A percentile compares a stretch with the other conserved stretches of the same genome.
These are phyloP conservation scores for Apus apus DNA, from an alignment of 2,113 vertebrate species.

Conservation along the genomic window DNA sequence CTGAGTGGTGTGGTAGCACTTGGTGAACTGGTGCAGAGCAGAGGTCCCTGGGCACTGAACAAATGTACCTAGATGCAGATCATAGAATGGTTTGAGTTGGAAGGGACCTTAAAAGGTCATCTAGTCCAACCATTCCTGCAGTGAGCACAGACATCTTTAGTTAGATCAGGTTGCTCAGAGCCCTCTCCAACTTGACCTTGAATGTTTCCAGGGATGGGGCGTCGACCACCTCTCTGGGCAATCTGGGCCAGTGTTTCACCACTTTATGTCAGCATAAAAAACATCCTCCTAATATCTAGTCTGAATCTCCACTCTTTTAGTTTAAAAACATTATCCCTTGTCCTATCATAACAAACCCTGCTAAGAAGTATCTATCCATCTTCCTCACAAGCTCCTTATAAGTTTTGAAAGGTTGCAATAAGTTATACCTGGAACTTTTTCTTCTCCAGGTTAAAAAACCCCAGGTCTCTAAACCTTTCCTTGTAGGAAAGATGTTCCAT, in stretches of 20 bases:
- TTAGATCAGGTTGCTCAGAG: background rate
- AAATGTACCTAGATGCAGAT: background rate
- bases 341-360: background rate
- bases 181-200: background rate
- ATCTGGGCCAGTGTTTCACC: background rate
- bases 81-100: background rate
- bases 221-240: background rate
- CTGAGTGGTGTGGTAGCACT: background rate
- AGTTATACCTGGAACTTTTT: background rate
- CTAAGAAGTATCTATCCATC: background rate
- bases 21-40: background rate
- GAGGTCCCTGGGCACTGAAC: background rate
- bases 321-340: background rate
- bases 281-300: background rate
- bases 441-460: background rate
- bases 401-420: background rate
- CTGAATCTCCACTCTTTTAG: background rate
- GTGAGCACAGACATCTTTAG: background rate
- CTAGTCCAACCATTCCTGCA: background rate
- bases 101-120: background rate
- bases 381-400: background rate
- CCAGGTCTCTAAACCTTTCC: background rate
- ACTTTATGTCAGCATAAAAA: background rate
- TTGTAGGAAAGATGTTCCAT: background rate
- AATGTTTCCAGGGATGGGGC: background rate